These are phyloP conservation scores for Acropternis orthonyx DNA, from an alignment of 2,797 vertebrate species.

Conservation along the genomic window DNA sequence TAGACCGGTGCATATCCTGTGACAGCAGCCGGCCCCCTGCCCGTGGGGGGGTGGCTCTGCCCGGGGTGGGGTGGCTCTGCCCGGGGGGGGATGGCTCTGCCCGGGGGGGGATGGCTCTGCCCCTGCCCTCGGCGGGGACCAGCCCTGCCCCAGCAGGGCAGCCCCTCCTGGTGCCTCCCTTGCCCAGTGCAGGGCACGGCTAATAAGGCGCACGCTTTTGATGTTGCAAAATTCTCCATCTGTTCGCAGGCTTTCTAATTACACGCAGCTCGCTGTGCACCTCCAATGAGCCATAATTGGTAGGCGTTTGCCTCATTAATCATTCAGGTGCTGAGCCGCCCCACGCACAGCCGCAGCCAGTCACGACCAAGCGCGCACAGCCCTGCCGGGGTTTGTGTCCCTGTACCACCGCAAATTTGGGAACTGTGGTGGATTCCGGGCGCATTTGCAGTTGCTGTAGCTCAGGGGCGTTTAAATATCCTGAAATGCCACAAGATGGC, in stretches of 20 bases:
- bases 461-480: neutral
- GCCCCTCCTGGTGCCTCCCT: accelerated
- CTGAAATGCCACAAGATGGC: conserved; percentile 38
- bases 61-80: too few relatives aligned
- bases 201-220: neutral
- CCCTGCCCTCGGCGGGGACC: neutral
- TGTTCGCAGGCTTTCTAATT: conserved; percentile 38
- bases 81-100: neutral
- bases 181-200: neutral
- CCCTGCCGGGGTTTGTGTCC: neutral
- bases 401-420: neutral
- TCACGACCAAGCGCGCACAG: neutral
- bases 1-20: accelerated
- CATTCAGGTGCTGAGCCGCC: neutral
- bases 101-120: neutral
- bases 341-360: neutral
- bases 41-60: neutral
- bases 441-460: neutral
- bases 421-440: neutral
- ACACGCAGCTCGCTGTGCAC: conserved; percentile 18
- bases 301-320: conserved; percentile 36
- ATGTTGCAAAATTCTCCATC: conserved; percentile 52
- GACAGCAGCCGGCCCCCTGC: neutral
- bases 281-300: conserved; percentile 41
- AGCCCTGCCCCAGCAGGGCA: neutral